Percentiles rank a stretch among this genome's conserved stretches.
phyloP scores from a whole-genome alignment of 2,888 invertebrate species.

The Drosophila subsilvestris region DNA sequence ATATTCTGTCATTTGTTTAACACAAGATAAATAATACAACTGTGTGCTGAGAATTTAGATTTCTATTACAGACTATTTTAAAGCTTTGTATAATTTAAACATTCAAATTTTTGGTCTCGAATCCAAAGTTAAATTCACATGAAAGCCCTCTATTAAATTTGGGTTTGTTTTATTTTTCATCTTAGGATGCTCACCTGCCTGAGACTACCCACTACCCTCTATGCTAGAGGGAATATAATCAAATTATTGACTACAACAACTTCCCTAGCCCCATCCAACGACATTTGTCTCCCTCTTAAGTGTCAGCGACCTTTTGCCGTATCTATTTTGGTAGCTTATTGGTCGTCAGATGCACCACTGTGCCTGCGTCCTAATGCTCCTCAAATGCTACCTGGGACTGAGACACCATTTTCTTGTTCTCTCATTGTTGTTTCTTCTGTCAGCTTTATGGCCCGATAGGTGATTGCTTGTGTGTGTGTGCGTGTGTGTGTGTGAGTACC shows the following conservation, averaged over 20 bases:
- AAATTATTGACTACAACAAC: not conserved
- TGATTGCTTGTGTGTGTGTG: conserved; percentile 42
- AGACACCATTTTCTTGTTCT: conserved; percentile 73
- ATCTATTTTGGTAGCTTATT: conserved; percentile 26
- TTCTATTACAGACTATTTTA: too few species aligned
- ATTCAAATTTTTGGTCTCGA: too few species aligned
- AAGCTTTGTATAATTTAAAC: too few species aligned
- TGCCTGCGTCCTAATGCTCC: conserved; percentile 61
- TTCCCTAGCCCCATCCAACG: not conserved
- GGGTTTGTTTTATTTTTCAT: not conserved
- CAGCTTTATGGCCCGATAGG: conserved; percentile 19
- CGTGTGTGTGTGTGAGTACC: conserved; percentile 23
- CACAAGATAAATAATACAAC: too few species aligned
- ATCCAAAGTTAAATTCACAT: too few species aligned
- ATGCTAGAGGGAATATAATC: not conserved
- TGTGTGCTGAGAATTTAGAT: too few species aligned
- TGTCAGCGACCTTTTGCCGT: conserved; percentile 31
- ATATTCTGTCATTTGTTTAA: too few species aligned
- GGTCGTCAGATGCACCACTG: conserved; percentile 21
- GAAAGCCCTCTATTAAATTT: not conserved
- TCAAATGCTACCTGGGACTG: conserved; percentile 74
- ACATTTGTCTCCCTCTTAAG: conserved; percentile 15
- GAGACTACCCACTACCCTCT: not conserved
- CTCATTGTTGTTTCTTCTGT: conserved; percentile 26
- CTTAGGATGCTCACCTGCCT: not conserved